Percentiles rank a stretch among this genome's conserved stretches.
Conservation (phyloP, 1,140 invertebrate genomes). For the Diprion similis region DNA sequence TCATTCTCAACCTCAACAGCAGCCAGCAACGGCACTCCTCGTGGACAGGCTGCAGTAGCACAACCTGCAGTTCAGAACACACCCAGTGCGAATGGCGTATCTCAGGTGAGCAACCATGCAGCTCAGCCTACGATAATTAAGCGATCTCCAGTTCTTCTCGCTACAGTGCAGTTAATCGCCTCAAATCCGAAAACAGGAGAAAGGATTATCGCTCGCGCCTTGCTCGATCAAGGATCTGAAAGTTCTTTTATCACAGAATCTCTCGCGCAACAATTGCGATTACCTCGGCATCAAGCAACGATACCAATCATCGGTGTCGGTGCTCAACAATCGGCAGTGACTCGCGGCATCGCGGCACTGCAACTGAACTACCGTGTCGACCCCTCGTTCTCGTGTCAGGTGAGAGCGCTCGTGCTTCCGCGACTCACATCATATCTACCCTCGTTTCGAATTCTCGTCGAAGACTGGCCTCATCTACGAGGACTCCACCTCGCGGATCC, state of each 20-base stretch:
- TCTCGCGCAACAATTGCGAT: too few relatives aligned
- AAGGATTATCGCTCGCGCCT: too few relatives aligned
- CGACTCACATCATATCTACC: not conserved
- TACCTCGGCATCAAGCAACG: slow-evolving; percentile 5
- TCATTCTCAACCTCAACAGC: not conserved
- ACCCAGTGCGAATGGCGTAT: too few relatives aligned
- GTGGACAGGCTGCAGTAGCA: too few relatives aligned
- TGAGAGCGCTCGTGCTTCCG: not conserved
- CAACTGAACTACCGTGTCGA: not conserved
- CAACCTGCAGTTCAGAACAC: too few relatives aligned
- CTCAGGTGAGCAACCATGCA: too few relatives aligned
- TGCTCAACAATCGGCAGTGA: slow-evolving; percentile 8
- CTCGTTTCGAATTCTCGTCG: not conserved
- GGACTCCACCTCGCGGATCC: too few relatives aligned
- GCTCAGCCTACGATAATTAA: too few relatives aligned
- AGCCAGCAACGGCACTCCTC: too few relatives aligned
- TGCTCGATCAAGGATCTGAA: too few relatives aligned
- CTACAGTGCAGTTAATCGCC: not conserved
- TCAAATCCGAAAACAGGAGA: not conserved
- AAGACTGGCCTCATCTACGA: not conserved
- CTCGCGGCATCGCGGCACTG: not conserved
- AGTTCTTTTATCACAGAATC: too few relatives aligned
- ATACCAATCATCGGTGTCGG: slow-evolving; percentile 12
- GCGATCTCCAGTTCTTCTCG: too few relatives aligned
- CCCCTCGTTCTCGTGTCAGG: not conserved